Evolutionary conservation across 2,888 invertebrate species (phyloP), one percentile per base, ranked within the genome.

Genomic region (Syrista parreyssii): DNA sequence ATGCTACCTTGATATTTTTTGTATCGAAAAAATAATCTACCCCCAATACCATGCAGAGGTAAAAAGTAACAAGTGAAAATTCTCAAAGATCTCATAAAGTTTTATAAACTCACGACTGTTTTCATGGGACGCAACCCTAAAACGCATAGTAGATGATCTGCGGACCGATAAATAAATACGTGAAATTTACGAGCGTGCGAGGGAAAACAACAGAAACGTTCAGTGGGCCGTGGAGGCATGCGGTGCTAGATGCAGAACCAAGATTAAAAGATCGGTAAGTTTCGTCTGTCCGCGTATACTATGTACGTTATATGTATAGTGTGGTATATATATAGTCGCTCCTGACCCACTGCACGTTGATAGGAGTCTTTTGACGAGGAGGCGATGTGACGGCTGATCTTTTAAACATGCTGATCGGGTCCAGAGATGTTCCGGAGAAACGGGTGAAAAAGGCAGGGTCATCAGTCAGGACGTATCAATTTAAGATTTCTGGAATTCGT

Each of bases 141-240:
- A 82, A 82, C 83, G 79, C 80, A 80, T 79, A 82, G 82, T 80
- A 80, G 82, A 80, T 84, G 86, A 87, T 87, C 85, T 81, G 76
- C 78, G 74, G 68, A 81, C 81, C 84, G 87, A 87, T 87, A 87
- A 87, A 87, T 87, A 86, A 87, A 84, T 86, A 82, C 83, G 83
- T 40, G 84, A 84, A 86, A 87, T 87, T 87, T 87, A 87, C 85
- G 86, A 84, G 81, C 81, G 78, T 84, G 83, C 76, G 76, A 76
- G 83, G 83, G 86, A 79, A 86, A 87, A 86, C 83, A 74, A 80
- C 81, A 83, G 85, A 83, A 86, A 87, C 82, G 82, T 80, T 82
- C 75, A 76, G 30, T 75, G 35, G 78, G 72, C 78, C 79, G 81
- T 85, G 83, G 80, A 82, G 82, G 83, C 82, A 83, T 77, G 79